Conservation (phyloP, 2,113 vertebrate genomes). For the Cacatua alba region DNA sequence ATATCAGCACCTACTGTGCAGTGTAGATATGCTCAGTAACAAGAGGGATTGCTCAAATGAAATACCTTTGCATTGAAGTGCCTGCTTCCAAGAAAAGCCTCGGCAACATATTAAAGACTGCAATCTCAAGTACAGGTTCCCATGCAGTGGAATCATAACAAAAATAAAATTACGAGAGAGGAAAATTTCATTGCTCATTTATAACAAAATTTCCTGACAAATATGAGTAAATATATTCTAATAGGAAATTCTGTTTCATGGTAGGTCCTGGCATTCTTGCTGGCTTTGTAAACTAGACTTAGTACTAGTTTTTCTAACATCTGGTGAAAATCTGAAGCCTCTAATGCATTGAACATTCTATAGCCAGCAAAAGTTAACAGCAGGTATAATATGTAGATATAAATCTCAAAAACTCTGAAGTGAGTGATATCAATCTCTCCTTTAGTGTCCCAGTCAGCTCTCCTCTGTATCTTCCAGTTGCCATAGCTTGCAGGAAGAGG, state of each 20-base stretch:
- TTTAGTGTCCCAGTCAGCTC: not conserved
- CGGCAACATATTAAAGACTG: not conserved
- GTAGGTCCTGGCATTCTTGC: not conserved
- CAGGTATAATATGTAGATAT: not conserved
- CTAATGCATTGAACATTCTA: not conserved
- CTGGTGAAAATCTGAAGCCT: not conserved
- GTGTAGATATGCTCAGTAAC: not conserved
- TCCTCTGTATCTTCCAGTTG: not conserved
- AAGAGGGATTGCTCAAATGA: not conserved
- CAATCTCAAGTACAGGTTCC: not conserved
- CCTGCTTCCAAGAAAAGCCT: not conserved
- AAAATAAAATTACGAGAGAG: not conserved
- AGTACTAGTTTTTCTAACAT: not conserved
- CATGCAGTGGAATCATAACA: not conserved
- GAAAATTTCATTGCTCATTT: not conserved
- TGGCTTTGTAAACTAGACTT: not conserved
- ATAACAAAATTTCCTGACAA: not conserved
- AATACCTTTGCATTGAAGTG: not conserved
- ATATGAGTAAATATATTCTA: not conserved
- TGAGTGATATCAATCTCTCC: not conserved
- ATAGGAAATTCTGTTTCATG: not conserved
- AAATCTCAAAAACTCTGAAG: not conserved
- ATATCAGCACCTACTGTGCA: not conserved
- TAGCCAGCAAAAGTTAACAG: not conserved
- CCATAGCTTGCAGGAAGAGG: not conserved